These are phyloP conservation scores for Euglossa dilemma DNA, from an alignment of 1,140 invertebrate species.

Conservation along the genomic window DNA sequence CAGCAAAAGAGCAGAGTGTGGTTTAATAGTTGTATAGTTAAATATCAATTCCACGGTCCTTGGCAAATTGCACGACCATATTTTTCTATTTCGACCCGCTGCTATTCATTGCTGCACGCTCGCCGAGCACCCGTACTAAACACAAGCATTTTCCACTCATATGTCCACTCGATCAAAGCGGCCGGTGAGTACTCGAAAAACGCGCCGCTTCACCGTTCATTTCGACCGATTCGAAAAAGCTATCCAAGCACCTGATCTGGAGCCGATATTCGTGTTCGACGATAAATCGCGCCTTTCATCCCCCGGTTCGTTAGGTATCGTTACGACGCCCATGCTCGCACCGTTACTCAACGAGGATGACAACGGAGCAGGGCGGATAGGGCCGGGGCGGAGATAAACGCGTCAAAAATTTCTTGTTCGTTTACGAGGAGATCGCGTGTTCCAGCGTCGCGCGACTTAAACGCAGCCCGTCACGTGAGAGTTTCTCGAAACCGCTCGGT, in stretches of 20 bases:
- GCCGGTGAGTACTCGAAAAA: neutral
- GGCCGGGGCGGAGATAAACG: constrained; percentile 36
- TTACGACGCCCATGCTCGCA: constrained; percentile 5
- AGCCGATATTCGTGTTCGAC: constrained; percentile 35
- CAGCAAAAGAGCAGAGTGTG: no score
- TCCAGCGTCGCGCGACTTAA: constrained; percentile 28
- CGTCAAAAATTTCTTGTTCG: constrained; percentile 61
- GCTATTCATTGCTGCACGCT: neutral
- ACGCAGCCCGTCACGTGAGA: constrained; percentile 48
- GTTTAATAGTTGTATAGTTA: no score
- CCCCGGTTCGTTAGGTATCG: neutral
- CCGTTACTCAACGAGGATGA: constrained; percentile 8
- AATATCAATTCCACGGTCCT: no score
- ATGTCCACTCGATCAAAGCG: neutral
- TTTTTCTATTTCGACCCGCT: neutral
- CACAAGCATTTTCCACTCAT: neutral
- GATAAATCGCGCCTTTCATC: constrained; percentile 55
- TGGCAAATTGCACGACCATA: neutral
- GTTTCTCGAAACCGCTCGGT: constrained; percentile 20
- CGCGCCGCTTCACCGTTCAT: neutral
- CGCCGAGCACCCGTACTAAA: neutral
- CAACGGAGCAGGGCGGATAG: neutral
- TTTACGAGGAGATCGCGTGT: constrained; percentile 62
- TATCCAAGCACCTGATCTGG: neutral
- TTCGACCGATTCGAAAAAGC: constrained; percentile 1